Evolutionary conservation across 2,797 vertebrate species (phyloP), one percentile per base, ranked within the genome.

Genomic region (Danio tinwini): DNA sequence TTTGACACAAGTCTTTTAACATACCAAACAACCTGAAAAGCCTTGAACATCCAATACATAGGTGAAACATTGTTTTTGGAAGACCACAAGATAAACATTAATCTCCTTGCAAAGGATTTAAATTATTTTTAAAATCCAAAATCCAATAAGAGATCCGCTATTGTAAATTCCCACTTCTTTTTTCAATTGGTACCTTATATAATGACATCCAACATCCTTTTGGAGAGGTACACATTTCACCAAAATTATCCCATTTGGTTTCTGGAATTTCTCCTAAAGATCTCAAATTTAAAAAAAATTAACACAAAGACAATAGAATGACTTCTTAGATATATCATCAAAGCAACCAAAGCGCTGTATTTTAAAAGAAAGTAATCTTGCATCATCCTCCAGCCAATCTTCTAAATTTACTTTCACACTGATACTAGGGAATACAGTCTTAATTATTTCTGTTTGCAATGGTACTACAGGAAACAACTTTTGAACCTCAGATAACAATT

Each of bases 91-190:
- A 64, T n/a, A 45, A 40, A 44, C 37, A 63, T 16, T 17, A 13
- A 14, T 63, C 61, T 17, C 40, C 39, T 44, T 64, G n/a, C 16
- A 44, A 64, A 64, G 40, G 3, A 64, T 64, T 64, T 64, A 64
- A 5, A 17, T 44, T 16, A 17, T 0, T 9, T 44, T 64, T 44
- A n/a, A 40, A 0, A 8, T 42, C 62, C 5, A 64, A 17, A 17
- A 19, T 64, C 40, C 40, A 44, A 44, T 64, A 40, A 7, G 62
- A n/a, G n/a, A n/a, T n/a, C n/a, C n/a, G n/a, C n/a, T n/a, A n/a
- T n/a, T n/a, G n/a, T n/a, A n/a, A n/a, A n/a, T n/a, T n/a, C n/a
- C n/a, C n/a, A n/a, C n/a, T n/a, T n/a, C n/a, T n/a, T n/a, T n/a
- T n/a, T n/a, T n/a, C n/a, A n/a, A n/a, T n/a, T n/a, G n/a, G n/a